Evolutionary conservation across 2,888 invertebrate species (phyloP).

Genomic region (Mimumesa dahlbomi): DNA sequence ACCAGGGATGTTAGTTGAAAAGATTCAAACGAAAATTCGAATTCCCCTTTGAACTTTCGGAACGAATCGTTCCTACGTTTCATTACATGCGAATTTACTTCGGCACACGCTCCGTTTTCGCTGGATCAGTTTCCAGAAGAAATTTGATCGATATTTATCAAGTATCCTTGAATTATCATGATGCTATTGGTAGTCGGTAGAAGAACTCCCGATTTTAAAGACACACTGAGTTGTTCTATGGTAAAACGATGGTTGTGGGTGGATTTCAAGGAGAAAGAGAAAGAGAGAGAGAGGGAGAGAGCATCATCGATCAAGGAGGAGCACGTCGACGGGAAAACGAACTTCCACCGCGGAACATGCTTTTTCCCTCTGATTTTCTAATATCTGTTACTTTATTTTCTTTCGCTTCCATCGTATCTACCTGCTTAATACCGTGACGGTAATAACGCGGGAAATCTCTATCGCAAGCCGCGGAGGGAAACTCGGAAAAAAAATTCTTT

Average conservation of each 20-base stretch:
- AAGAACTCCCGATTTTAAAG: neutral
- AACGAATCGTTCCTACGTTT: too few relatives aligned
- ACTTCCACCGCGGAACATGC: neutral
- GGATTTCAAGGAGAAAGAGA: conserved; percentile 9
- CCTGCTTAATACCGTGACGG: conserved; percentile 3
- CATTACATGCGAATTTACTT: too few relatives aligned
- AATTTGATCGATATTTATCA: too few relatives aligned
- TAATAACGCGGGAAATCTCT: conserved; percentile 5
- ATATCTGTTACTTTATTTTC: conserved; percentile 35
- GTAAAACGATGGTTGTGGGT: conserved; percentile 7
- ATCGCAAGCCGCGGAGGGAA: neutral
- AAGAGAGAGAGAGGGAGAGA: too few relatives aligned
- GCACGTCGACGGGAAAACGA: neutral
- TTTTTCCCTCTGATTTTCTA: conserved; percentile 14
- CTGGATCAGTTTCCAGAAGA: too few relatives aligned
- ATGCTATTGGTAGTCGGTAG: too few relatives aligned
- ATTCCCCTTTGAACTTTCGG: too few relatives aligned
- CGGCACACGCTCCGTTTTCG: too few relatives aligned
- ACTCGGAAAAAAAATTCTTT: neutral
- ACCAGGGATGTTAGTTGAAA: neutral
- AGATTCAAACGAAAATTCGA: conserved; percentile 8
- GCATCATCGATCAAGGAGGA: conserved; percentile 37
- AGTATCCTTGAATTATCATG: too few relatives aligned
- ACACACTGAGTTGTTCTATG: neutral
- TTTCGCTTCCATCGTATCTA: conserved; percentile 27